Conservation (phyloP, 2,113 vertebrate species). For the Delphinapterus leucas region DNA sequence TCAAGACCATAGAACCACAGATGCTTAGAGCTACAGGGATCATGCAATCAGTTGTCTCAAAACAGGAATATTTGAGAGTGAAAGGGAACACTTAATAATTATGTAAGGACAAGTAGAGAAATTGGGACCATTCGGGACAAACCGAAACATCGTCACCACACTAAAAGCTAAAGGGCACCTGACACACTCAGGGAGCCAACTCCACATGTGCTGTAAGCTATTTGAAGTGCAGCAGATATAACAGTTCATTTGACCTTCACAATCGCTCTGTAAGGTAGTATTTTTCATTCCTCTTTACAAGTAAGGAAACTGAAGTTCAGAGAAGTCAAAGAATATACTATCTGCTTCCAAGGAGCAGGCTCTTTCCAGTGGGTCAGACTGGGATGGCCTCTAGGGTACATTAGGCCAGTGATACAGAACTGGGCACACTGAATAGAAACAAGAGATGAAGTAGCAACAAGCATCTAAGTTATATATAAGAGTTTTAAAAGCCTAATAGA, state of each 20-base stretch:
- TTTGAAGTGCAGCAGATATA: not conserved
- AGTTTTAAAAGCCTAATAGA: not conserved
- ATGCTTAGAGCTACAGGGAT: not conserved
- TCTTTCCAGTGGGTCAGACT: not conserved
- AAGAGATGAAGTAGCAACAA: not conserved
- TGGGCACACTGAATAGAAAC: not conserved
- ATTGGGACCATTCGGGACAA: not conserved
- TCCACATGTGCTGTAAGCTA: rapidly evolving
- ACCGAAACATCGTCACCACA: not conserved
- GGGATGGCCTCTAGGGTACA: not conserved
- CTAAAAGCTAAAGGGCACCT: not conserved
- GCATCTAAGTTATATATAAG: not conserved
- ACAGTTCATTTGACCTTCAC: not conserved
- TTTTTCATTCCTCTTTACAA: not conserved
- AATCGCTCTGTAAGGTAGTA: not conserved
- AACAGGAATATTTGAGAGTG: not conserved
- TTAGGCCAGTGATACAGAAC: not conserved
- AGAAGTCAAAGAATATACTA: not conserved
- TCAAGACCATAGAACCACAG: not conserved
- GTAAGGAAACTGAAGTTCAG: not conserved
- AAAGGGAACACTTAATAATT: not conserved
- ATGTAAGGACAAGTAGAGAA: not conserved
- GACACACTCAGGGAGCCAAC: rapidly evolving
- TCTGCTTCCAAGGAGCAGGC: not conserved
- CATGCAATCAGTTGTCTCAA: not conserved